A percentile compares a stretch with the other conserved stretches of the same genome.
phyloP scores from a whole-genome alignment of 2,888 invertebrate species.

The Ennomos fuscantarius region DNA sequence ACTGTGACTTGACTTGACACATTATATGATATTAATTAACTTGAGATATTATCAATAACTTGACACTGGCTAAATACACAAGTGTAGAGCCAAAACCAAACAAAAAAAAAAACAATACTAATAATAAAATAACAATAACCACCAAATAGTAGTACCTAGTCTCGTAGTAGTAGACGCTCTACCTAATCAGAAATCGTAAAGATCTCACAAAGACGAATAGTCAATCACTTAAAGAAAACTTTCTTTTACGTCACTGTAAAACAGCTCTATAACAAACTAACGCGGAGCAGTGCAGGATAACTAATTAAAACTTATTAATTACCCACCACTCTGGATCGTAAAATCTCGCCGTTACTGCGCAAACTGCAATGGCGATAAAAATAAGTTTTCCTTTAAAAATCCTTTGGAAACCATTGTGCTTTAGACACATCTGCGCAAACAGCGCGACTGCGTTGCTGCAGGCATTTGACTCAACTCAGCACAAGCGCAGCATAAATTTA shows the following conservation, averaged over 20 bases:
- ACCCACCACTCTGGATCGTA: constrained; percentile 65
- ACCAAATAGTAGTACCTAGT: too few species aligned
- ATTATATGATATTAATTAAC: too few species aligned
- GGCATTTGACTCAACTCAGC: too few species aligned
- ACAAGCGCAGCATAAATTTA: too few species aligned
- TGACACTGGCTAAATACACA: too few species aligned
- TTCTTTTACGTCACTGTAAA: constrained; percentile 1
- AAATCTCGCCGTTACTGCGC: constrained; percentile 59
- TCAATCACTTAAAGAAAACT: constrained; percentile 1
- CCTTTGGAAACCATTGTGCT: constrained; percentile 42
- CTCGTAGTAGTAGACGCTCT: too few species aligned
- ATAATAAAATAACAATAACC: too few species aligned
- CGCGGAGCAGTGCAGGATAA: constrained; percentile 45
- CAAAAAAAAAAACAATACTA: too few species aligned
- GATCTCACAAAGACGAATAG: not conserved
- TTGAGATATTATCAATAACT: too few species aligned
- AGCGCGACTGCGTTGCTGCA: not conserved
- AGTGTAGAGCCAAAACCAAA: too few species aligned
- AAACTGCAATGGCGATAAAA: constrained; percentile 50
- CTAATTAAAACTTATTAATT: constrained; percentile 80
- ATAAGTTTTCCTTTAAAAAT: constrained; percentile 71
- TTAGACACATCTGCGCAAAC: constrained; percentile 5
- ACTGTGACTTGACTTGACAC: too few species aligned
- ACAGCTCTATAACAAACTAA: constrained; percentile 45
- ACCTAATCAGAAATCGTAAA: too few species aligned